Conservation (phyloP, 2,888 invertebrate genomes). For the Protophormia terraenovae region DNA sequence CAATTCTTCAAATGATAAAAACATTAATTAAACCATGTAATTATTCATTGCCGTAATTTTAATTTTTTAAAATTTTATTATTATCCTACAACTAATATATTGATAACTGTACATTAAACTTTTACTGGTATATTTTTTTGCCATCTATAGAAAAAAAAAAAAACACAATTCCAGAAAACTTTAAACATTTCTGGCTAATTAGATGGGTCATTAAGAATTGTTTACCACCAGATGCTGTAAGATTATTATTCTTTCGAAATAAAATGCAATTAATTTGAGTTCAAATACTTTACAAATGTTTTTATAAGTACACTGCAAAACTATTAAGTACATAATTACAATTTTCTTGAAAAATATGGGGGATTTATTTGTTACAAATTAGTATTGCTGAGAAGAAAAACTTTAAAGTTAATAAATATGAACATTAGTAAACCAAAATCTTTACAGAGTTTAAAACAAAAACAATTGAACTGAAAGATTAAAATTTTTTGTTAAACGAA, state of each 20-base stretch:
- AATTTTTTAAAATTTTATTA: too few relatives aligned
- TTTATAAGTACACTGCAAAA: not conserved
- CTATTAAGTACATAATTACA: not conserved
- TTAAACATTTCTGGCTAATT: constrained; percentile 30
- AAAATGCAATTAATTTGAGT: constrained; percentile 31
- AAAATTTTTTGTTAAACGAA: too few relatives aligned
- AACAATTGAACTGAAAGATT: not conserved
- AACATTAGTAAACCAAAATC: not conserved
- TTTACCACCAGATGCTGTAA: constrained; percentile 32
- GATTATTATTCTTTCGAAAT: not conserved
- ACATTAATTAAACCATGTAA: too few relatives aligned
- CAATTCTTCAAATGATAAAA: too few relatives aligned
- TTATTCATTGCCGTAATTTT: too few relatives aligned
- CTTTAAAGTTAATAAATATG: not conserved
- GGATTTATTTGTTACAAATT: constrained; percentile 16
- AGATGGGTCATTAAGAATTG: constrained; percentile 42
- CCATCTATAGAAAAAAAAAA: not conserved
- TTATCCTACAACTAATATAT: too few relatives aligned
- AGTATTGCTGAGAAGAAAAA: not conserved
- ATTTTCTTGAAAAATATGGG: not conserved
- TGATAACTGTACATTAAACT: too few relatives aligned
- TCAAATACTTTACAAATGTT: not conserved
- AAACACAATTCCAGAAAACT: not conserved
- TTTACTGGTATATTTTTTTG: not conserved
- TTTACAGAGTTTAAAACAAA: not conserved